Conservation (phyloP, 2,113 vertebrate species). For the Channa argus region DNA sequence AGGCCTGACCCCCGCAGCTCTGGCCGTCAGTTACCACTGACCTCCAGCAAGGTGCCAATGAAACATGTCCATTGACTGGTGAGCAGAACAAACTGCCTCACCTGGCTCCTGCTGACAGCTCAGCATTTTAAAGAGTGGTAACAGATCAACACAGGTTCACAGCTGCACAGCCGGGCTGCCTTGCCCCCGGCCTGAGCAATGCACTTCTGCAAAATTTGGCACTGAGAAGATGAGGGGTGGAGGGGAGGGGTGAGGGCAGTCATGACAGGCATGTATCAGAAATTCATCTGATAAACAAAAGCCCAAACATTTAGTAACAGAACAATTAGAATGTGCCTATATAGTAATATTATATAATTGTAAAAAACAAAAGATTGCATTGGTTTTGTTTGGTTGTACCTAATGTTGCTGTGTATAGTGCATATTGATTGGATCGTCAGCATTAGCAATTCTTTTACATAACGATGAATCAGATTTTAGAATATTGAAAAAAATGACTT, state of each 20-base stretch:
- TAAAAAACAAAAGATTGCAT: too few species aligned
- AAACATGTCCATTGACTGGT: slow-evolving; percentile 76
- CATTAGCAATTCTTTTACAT: neutral
- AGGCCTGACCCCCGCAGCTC: slow-evolving; percentile 69
- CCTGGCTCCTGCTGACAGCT: slow-evolving; percentile 70
- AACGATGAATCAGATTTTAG: neutral
- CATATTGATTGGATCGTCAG: neutral
- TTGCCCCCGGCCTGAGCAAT: slow-evolving; percentile 43
- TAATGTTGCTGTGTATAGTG: too few species aligned
- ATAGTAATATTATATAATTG: too few species aligned
- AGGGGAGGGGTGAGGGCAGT: neutral
- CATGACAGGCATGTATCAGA: neutral
- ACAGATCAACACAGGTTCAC: slow-evolving; percentile 61
- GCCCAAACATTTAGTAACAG: too few species aligned
- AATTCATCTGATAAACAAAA: too few species aligned
- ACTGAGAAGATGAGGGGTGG: neutral
- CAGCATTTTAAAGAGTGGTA: slow-evolving; percentile 63
- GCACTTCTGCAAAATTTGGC: slow-evolving; percentile 20
- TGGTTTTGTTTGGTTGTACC: too few species aligned
- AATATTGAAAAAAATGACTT: neutral
- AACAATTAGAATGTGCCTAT: too few species aligned
- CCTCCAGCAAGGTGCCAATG: slow-evolving; percentile 77
- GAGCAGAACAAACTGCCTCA: slow-evolving; percentile 74
- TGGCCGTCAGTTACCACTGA: slow-evolving; percentile 72
- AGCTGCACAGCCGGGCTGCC: slow-evolving; percentile 36